phyloP scores from a whole-genome alignment of 2,113 vertebrate species.

The Cynoglossus semilaevis region DNA sequence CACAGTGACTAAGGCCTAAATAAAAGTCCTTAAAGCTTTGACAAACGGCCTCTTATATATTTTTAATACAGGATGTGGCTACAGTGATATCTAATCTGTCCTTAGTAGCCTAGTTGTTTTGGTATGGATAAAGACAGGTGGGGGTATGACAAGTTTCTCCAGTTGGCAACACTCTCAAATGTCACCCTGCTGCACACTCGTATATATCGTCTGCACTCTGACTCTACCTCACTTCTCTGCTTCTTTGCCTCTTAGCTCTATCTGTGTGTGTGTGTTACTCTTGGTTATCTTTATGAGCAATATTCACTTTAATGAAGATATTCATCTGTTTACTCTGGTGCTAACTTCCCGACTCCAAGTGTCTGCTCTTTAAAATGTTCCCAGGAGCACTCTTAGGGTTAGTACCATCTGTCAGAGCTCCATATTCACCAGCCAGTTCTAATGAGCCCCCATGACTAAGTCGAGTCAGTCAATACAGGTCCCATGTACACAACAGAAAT shows the following conservation, averaged over 20 bases:
- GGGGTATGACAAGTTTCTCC: conserved; percentile 49
- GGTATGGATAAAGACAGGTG: conserved; percentile 69
- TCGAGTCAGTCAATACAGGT: conserved; percentile 42
- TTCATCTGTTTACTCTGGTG: background rate
- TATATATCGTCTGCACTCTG: conserved; percentile 22
- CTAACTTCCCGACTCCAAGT: conserved; percentile 3
- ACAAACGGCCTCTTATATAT: conserved; percentile 2
- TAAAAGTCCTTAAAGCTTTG: conserved; percentile 2
- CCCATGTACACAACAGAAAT: conserved; percentile 13
- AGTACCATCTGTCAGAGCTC: conserved; percentile 22
- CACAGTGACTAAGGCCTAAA: background rate
- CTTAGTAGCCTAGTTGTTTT: conserved; percentile 45
- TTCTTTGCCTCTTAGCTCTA: conserved; percentile 3
- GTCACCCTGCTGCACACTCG: conserved; percentile 39
- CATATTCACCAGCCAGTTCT: conserved; percentile 25
- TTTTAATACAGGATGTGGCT: conserved; percentile 26
- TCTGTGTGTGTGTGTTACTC: background rate
- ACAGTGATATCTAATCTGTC: conserved; percentile 48
- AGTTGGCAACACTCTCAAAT: conserved; percentile 63
- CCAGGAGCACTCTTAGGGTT: conserved; percentile 29
- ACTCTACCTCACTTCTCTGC: conserved; percentile 14
- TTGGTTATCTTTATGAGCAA: background rate
- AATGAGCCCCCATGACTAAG: conserved; percentile 37
- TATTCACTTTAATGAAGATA: background rate
- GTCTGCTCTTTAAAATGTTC: conserved; percentile 24